Percentiles rank a stretch among this genome's conserved stretches.
These are phyloP conservation scores for Sus scrofa DNA, from an alignment of 2,113 vertebrate species.

Conservation along the genomic window T2T-Sscrofa CM000817.6:29461001-29461500, in stretches of 20 bases:
- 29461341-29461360: background rate
- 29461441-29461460: background rate
- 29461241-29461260: slow-evolving; percentile 40
- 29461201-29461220: slow-evolving; percentile 46
- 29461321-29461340: background rate
- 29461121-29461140: background rate
- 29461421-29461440: background rate
- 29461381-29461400: background rate
- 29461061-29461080: slow-evolving; percentile 43
- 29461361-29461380: background rate
- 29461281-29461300: background rate
- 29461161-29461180: background rate
- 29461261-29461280: background rate
- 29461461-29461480: background rate
- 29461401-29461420: background rate
- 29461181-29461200: background rate
- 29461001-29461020: background rate
- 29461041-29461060: slow-evolving; percentile 39
- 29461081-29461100: background rate
- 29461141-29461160: slow-evolving; percentile 15
- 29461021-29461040: slow-evolving; percentile 31
- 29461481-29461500: background rate
- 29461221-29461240: slow-evolving; percentile 18
- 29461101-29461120: background rate
- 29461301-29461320: background rate